A percentile compares a stretch with the other conserved stretches of the same genome.
Conservation (phyloP, 2,888 invertebrate genomes). For the Pammene fasciana region DNA sequence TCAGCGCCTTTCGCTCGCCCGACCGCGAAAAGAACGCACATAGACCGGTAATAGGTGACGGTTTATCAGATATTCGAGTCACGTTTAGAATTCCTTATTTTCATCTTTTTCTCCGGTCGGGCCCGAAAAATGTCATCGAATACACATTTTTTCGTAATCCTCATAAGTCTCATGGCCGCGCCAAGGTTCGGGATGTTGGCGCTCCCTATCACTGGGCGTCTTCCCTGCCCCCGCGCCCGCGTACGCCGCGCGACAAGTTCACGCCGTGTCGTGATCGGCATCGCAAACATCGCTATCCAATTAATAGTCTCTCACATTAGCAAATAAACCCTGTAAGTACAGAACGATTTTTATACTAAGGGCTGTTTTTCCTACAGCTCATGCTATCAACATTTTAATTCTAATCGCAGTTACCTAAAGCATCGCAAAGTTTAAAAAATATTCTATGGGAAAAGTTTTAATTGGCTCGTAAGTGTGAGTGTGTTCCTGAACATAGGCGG, state of each 20-base stretch:
- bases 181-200: conserved; percentile 61
- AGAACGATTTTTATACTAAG: conserved; percentile 36
- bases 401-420: conserved; percentile 14
- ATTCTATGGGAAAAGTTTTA: conserved; percentile 59
- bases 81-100: conserved; percentile 83
- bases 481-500: conserved; percentile 53
- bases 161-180: conserved; percentile 80
- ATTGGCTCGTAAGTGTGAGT: conserved; percentile 63
- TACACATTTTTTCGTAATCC: conserved; percentile 83
- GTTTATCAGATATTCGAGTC: conserved; percentile 74
- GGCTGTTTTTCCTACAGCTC: conserved; percentile 4
- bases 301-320: conserved; percentile 61
- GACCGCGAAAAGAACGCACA: conserved; percentile 77
- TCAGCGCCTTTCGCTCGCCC: conserved; percentile 75
- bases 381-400: conserved; percentile 9
- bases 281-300: conserved; percentile 64
- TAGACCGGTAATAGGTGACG: conserved; percentile 81
- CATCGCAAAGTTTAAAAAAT: conserved; percentile 31
- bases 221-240: conserved; percentile 51
- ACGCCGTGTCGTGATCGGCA: conserved; percentile 71
- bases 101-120: conserved; percentile 81
- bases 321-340: conserved; percentile 43
- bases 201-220: conserved; percentile 57
- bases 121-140: conserved; percentile 83
- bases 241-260: conserved; percentile 62